Evolutionary conservation across 2,888 invertebrate species (phyloP).

Genomic region (Rhingia rostrata): DNA sequence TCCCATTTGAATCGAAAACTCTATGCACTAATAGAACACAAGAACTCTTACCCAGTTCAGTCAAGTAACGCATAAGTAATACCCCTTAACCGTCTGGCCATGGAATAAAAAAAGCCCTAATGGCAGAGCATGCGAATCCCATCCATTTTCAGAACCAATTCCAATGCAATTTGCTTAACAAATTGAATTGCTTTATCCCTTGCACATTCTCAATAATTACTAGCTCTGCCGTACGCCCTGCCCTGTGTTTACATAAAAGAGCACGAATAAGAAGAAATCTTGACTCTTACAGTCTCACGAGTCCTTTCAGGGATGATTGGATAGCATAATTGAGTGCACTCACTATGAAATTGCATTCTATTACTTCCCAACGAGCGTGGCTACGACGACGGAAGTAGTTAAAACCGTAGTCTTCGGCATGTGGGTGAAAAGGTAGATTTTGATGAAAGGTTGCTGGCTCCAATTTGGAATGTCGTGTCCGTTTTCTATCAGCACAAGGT

Average conservation of each 20-base stretch:
- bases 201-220: not conserved
- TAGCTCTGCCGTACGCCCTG: conserved; percentile 1
- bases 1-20: too few species aligned
- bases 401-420: conserved; percentile 1
- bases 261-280: conserved; percentile 22
- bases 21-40: too few species aligned
- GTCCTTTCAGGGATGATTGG: conserved; percentile 49
- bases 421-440: conserved; percentile 6
- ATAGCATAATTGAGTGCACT: conserved; percentile 51
- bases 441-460: conserved; percentile 20
- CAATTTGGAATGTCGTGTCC: conserved; percentile 42
- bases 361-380: conserved; percentile 19
- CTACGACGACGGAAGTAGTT: conserved; percentile 32
- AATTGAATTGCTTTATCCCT: conserved; percentile 12
- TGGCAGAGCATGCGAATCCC: not conserved
- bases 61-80: too few species aligned
- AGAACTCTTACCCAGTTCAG: too few species aligned
- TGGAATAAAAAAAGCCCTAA: too few species aligned
- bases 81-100: too few species aligned
- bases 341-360: conserved; percentile 58
- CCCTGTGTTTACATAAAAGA: conserved; percentile 21
- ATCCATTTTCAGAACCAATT: not conserved
- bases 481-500: conserved; percentile 48
- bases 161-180: conserved; percentile 7
- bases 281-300: conserved; percentile 21